These are phyloP conservation scores for Chaenocephalus aceratus DNA, from an alignment of 2,113 vertebrate species.

Conservation along the genomic window DNA sequence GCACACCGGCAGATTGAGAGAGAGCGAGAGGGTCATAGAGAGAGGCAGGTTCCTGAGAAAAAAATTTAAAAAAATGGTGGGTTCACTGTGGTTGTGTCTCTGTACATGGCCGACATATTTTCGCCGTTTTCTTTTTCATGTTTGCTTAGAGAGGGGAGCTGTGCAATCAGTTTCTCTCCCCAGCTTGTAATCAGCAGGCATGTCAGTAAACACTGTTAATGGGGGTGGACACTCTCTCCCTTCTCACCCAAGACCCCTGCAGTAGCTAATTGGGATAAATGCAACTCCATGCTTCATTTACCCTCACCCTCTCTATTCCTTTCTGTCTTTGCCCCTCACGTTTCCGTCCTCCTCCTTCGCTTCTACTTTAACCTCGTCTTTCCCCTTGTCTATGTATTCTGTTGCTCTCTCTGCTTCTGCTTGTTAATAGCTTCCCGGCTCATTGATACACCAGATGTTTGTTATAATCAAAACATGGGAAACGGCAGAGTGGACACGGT, in stretches of 20 bases:
- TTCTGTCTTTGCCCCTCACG: conserved; percentile 35
- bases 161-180: conserved; percentile 58
- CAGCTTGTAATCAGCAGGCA: conserved; percentile 73
- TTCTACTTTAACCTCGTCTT: conserved; percentile 40
- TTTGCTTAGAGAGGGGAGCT: conserved; percentile 51
- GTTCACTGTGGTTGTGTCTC: conserved; percentile 6
- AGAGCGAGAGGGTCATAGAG: conserved; percentile 29
- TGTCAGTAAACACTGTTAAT: conserved; percentile 85
- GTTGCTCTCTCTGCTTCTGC: conserved; percentile 48
- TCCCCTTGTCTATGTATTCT: conserved; percentile 42
- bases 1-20: not conserved
- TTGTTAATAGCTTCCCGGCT: conserved; percentile 80
- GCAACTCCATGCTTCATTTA: conserved; percentile 83
- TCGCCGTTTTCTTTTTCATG: conserved; percentile 30
- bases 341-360: conserved; percentile 20
- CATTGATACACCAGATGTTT: conserved; percentile 82
- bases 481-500: conserved; percentile 69
- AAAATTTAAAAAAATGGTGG: not conserved
- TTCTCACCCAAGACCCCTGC: conserved; percentile 77
- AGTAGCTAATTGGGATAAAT: conserved; percentile 85
- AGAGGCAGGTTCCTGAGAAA: conserved; percentile 30
- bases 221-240: conserved; percentile 77
- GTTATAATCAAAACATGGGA: conserved; percentile 75
- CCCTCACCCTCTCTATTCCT: conserved; percentile 62
- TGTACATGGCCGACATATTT: conserved; percentile 1